Evolutionary conservation across 2,797 vertebrate genomes (phyloP).

Genomic region (Nannoperca australis): DNA sequence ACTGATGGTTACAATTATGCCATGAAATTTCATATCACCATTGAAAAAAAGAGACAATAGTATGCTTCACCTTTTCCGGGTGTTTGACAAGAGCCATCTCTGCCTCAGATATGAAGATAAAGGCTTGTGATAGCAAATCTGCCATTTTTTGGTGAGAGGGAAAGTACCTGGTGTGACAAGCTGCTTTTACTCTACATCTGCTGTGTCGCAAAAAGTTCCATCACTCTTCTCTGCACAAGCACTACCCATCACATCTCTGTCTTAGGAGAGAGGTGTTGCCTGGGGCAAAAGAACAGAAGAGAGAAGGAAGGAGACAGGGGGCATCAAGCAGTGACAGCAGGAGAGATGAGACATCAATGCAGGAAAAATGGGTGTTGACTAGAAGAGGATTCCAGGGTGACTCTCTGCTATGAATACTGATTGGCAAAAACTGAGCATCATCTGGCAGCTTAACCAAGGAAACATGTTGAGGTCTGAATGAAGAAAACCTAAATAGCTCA

Average conservation of each 20-base stretch:
- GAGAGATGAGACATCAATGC: conserved; percentile 63
- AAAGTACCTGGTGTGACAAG: conserved; percentile 62
- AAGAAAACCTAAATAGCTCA: conserved; percentile 20
- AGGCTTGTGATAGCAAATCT: conserved; percentile 71
- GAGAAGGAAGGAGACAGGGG: conserved; percentile 42
- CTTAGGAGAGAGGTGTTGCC: conserved; percentile 69
- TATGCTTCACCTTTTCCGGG: conserved; percentile 37
- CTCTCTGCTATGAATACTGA: conserved; percentile 36
- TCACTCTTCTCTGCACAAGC: conserved; percentile 62
- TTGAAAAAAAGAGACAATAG: conserved; percentile 48
- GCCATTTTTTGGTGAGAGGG: conserved; percentile 62
- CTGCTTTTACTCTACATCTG: conserved; percentile 73
- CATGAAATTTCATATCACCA: conserved; percentile 43
- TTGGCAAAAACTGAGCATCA: conserved; percentile 31
- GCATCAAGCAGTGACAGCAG: conserved; percentile 57
- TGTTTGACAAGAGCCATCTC: conserved; percentile 57
- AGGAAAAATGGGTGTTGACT: conserved; percentile 60
- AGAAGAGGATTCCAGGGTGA: conserved; percentile 49
- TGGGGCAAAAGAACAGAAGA: conserved; percentile 57
- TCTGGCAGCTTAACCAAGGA: conserved; percentile 16
- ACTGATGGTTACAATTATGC: conserved; percentile 55
- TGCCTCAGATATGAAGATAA: conserved; percentile 68
- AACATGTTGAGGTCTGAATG: neutral
- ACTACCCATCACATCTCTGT: conserved; percentile 65
- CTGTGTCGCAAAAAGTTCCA: conserved; percentile 54